A percentile compares a stretch with the other conserved stretches of the same genome.
Conservation (phyloP, 2,797 vertebrate species). For the Pipistrellus kuhlii region DNA sequence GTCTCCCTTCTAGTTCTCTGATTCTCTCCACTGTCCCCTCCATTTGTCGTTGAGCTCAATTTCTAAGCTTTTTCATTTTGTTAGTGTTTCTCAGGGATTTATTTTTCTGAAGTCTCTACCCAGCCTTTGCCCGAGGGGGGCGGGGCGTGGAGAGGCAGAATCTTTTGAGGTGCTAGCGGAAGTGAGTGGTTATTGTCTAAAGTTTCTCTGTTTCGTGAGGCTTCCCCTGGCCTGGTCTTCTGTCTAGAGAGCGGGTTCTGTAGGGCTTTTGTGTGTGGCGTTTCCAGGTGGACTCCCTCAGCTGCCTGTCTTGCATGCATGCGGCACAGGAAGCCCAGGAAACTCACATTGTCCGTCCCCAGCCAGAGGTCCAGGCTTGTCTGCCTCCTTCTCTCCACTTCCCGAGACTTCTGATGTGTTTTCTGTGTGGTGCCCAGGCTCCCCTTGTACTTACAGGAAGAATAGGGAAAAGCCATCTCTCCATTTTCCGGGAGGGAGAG, state of each 20-base stretch:
- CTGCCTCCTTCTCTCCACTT: neutral
- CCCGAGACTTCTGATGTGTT: neutral
- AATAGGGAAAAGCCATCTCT: neutral
- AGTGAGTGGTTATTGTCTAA: neutral
- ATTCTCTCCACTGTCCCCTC: neutral
- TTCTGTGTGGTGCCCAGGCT: neutral
- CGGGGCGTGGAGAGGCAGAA: neutral
- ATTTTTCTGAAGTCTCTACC: neutral
- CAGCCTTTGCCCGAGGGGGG: neutral
- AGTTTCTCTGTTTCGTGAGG: neutral
- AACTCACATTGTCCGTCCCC: neutral
- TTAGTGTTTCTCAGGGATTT: neutral
- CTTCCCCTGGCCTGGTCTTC: neutral
- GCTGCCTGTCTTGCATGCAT: neutral
- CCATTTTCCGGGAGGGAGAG: neutral
- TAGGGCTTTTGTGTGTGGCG: neutral
- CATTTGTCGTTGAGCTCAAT: neutral
- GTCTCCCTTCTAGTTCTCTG: neutral
- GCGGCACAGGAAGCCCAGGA: neutral
- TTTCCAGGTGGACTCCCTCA: neutral
- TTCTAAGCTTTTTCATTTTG: neutral
- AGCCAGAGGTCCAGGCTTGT: neutral
- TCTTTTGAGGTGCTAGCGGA: neutral
- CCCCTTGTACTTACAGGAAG: neutral
- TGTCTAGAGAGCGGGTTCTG: neutral